Evolutionary conservation across 1,140 invertebrate genomes (phyloP), one percentile per base, ranked within the genome.

Genomic region (Ceratoteleas bidentatus): DNA sequence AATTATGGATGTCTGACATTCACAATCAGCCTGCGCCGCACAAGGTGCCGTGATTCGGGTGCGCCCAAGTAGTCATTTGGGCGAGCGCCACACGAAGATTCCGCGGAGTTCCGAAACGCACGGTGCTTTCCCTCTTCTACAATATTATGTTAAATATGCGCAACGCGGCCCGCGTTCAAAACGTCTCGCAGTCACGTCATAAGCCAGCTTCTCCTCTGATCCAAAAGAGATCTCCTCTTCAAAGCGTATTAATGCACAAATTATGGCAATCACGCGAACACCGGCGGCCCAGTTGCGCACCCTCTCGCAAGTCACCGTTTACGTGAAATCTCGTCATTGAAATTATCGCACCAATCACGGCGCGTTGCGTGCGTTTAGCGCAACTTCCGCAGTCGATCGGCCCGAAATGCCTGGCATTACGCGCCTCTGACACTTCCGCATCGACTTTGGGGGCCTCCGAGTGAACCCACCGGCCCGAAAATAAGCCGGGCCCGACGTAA

Each of bases 341-440:
- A 77, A 76, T 76, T 68, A 76, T 69, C 49, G 62, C 73, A 52
- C 73, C 16, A 47, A 65, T 24, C 24, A 24, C 24, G 24, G 4
- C 24, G 24, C 24, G 24, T 60, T 56, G 72, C 72, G 62, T 75
- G 72, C 62, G 47, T 16, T 50, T 45, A 61, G 53, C 54, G n/a
- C 16, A 69, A 69, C 80, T 86, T 86, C 79, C 84, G 84, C 79
- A 85, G 84, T 82, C 74, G 85, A 81, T 8, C 45, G 16, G 2
- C 70, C 58, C 16, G 43, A 70, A 43, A 11, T 62, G 33, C 60
- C 40, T 54, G 33, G 40, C 58, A 73, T 73, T 56, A 62, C 45
- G 36, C 33, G 47, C n/a, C 16, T 6, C 16, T 47, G 47, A 62
- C 58, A 62, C 69, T 73, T 73, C 69, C 69, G 69, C 58, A 38